Conservation (phyloP, 2,888 invertebrate genomes). For the Phlogophora meticulosa region DNA sequence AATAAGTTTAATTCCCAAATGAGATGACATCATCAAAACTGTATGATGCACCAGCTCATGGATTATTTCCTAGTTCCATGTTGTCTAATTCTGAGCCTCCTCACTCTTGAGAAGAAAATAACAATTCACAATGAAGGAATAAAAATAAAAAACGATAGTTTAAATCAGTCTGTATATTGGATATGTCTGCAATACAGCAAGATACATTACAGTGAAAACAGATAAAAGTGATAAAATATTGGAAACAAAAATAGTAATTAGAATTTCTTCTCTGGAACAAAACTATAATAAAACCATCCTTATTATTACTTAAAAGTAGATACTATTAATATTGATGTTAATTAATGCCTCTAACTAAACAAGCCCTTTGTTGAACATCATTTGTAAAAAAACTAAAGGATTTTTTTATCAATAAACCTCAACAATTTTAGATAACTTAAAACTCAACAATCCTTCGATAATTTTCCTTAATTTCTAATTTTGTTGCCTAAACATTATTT, state of each 20-base stretch:
- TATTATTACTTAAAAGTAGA: slow-evolving; percentile 88
- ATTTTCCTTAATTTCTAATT: slow-evolving; percentile 89
- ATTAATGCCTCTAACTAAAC: slow-evolving; percentile 89
- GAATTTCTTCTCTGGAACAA: slow-evolving; percentile 90
- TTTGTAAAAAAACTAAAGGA: slow-evolving; percentile 85
- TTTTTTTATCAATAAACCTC: slow-evolving; percentile 85
- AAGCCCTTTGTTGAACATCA: slow-evolving; percentile 87
- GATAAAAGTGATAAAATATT: slow-evolving; percentile 90
- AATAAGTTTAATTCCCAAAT: no score
- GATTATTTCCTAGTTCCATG: no score
- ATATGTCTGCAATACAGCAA: slow-evolving; percentile 92
- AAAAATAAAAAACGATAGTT: slow-evolving; percentile 77
- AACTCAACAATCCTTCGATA: slow-evolving; percentile 89
- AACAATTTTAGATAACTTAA: slow-evolving; percentile 90
- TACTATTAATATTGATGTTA: slow-evolving; percentile 89
- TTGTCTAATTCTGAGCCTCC: no score
- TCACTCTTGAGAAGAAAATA: neutral
- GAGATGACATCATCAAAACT: no score
- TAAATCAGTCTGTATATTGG: slow-evolving; percentile 92
- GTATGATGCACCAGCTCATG: no score
- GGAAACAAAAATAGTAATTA: slow-evolving; percentile 91
- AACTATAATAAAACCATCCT: slow-evolving; percentile 90
- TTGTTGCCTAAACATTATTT: slow-evolving; percentile 89
- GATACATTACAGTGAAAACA: slow-evolving; percentile 91
- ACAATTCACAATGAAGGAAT: neutral